These are phyloP conservation scores for Ovis canadensis DNA, from an alignment of 2,113 vertebrate species.

Conservation along the genomic window DNA sequence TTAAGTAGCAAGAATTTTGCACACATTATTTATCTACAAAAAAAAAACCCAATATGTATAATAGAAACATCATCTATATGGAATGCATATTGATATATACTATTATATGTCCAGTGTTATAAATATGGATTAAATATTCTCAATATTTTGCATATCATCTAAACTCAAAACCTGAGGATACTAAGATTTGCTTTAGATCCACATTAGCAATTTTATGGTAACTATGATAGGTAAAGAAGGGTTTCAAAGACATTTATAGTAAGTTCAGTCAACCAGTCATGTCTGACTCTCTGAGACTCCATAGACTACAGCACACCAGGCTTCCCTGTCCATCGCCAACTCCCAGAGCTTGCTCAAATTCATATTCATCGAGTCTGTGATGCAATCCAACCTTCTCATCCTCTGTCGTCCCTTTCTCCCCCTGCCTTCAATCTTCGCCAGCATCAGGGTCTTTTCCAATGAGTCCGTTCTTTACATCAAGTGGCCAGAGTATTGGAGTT, in stretches of 20 bases:
- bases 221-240: not conserved
- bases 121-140: not conserved
- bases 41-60: not conserved
- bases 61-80: not conserved
- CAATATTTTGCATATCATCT: not conserved
- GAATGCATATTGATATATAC: not conserved
- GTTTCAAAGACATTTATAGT: not conserved
- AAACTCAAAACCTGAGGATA: not conserved
- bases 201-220: not conserved
- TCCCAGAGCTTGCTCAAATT: not conserved
- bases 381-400: not conserved
- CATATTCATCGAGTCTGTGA: rapidly evolving
- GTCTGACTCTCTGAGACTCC: not conserved
- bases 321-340: not conserved
- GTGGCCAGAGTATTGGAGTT: not conserved
- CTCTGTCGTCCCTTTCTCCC: not conserved
- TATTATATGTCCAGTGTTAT: not conserved
- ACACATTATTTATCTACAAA: not conserved
- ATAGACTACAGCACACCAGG: not conserved
- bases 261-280: not conserved
- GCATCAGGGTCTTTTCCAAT: not conserved
- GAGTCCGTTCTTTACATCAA: not conserved
- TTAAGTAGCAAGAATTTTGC: not conserved
- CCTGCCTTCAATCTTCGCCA: not conserved
- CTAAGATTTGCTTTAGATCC: not conserved